Evolutionary conservation across 2,888 invertebrate genomes (phyloP).

Genomic region (Horisme vitalbata): DNA sequence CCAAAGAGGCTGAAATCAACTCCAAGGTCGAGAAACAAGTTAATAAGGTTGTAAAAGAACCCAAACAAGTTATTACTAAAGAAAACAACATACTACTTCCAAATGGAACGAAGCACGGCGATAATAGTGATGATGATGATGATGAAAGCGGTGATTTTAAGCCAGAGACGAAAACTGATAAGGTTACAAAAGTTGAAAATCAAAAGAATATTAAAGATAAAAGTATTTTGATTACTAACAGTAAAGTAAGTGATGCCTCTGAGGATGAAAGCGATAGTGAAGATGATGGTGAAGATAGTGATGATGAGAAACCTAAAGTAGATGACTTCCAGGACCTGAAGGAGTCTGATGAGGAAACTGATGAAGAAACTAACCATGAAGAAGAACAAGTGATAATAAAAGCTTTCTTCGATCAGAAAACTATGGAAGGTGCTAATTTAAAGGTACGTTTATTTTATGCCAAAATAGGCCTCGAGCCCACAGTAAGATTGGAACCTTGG

Average conservation of each 20-base stretch:
- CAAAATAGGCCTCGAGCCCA: too few species aligned
- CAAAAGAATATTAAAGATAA: too few species aligned
- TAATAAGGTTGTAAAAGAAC: neutral
- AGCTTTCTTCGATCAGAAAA: constrained; percentile 60
- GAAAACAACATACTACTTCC: constrained; percentile 15
- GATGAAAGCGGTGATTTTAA: constrained; percentile 18
- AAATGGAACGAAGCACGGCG: too few species aligned
- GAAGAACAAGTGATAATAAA: constrained; percentile 50
- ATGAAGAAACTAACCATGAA: constrained; percentile 39
- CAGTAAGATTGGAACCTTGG: too few species aligned
- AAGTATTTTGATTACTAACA: too few species aligned
- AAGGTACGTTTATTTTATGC: constrained; percentile 48
- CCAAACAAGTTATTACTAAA: too few species aligned
- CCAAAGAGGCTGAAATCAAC: neutral
- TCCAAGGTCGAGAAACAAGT: neutral
- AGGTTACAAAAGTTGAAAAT: too few species aligned
- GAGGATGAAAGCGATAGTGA: constrained; percentile 15
- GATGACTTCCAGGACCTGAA: constrained; percentile 74
- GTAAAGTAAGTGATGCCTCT: too few species aligned
- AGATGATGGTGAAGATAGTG: constrained; percentile 33
- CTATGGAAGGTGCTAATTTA: constrained; percentile 62
- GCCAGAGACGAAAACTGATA: too few species aligned
- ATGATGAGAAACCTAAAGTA: constrained; percentile 24
- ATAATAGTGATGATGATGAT: constrained; percentile 15
- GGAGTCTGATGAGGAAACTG: constrained; percentile 65